Evolutionary conservation across 2,113 vertebrate genomes (phyloP).

Genomic region (Hydropotes inermis): DNA sequence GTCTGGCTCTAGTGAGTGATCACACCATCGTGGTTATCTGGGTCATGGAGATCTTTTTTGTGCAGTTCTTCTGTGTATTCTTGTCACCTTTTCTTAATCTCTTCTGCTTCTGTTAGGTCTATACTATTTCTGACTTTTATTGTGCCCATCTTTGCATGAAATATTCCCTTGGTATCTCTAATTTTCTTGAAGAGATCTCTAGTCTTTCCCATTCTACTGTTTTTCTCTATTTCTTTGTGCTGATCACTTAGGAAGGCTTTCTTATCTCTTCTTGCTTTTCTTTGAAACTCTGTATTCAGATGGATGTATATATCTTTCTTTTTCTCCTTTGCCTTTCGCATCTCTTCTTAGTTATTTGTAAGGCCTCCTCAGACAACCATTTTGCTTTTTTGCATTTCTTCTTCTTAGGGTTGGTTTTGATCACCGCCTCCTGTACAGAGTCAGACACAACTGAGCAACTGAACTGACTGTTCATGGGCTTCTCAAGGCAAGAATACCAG

Average conservation of each 20-base stretch:
- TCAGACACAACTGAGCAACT: accelerated
- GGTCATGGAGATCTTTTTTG: not conserved
- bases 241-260: not conserved
- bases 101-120: not conserved
- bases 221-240: not conserved
- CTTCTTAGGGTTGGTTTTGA: not conserved
- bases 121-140: not conserved
- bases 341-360: not conserved
- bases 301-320: not conserved
- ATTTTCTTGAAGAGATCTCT: not conserved
- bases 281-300: not conserved
- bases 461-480: not conserved
- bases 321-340: not conserved
- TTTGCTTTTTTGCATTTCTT: not conserved
- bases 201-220: not conserved
- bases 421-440: not conserved
- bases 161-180: not conserved
- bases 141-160: not conserved
- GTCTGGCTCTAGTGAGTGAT: not conserved
- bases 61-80: not conserved
- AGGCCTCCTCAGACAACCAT: not conserved
- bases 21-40: not conserved
- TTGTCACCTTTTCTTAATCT: not conserved
- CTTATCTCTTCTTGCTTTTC: not conserved
- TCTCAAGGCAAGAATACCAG: not conserved